phyloP scores from a whole-genome alignment of 2,888 invertebrate genomes.

The Limnephilus marmoratus region DNA sequence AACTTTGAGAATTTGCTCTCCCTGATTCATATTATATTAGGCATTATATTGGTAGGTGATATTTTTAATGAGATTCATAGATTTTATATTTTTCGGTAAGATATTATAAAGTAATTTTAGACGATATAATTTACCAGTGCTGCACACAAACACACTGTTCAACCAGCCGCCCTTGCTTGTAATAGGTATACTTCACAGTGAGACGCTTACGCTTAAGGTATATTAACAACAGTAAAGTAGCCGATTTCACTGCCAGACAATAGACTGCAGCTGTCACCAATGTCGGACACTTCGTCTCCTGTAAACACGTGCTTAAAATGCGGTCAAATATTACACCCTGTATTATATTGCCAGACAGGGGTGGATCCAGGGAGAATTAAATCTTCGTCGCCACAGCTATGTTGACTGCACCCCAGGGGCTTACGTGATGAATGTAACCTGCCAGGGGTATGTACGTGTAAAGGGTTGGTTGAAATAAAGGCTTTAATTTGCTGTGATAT shows the following conservation, averaged over 20 bases:
- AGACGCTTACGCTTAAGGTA: not conserved
- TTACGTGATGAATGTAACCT: not conserved
- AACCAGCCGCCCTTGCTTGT: no score
- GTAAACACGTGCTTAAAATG: constrained; percentile 2
- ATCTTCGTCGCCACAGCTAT: constrained; percentile 11
- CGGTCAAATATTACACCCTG: constrained; percentile 18
- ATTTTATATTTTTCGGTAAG: no score
- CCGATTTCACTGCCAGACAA: not conserved
- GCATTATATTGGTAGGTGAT: no score
- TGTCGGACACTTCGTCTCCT: not conserved
- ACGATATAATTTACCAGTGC: no score
- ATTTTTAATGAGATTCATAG: no score
- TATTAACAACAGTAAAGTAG: not conserved
- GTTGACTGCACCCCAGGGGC: not conserved
- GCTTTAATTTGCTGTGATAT: not conserved
- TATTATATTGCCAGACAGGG: not conserved
- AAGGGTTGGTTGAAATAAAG: not conserved
- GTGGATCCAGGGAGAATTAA: not conserved
- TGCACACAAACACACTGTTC: no score
- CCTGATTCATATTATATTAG: no score
- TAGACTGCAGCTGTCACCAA: not conserved
- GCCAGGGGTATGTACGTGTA: not conserved
- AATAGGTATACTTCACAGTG: no score
- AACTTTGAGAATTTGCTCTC: no score
- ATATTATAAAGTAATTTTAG: no score